phyloP scores from a whole-genome alignment of 1,140 invertebrate species.

The Drosophila bipectinata region DNA sequence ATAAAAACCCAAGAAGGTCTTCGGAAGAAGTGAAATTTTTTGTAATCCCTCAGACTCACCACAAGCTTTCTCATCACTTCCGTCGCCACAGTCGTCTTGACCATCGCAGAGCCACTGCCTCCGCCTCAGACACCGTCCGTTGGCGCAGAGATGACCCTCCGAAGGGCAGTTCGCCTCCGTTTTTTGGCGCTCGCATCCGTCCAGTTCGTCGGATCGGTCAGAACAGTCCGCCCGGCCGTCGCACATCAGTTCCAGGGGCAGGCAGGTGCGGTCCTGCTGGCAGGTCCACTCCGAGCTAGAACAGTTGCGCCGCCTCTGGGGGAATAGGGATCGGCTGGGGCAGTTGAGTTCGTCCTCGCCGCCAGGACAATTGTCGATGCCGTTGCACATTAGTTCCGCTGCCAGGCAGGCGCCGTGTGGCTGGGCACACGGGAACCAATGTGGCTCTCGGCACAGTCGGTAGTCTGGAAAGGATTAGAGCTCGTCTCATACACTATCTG shows the following conservation, averaged over 20 bases:
- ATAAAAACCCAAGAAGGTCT: too few species aligned
- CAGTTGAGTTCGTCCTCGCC: slow-evolving; percentile 84
- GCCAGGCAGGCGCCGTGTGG: slow-evolving; percentile 83
- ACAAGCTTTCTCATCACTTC: slow-evolving; percentile 88
- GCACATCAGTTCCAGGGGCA: slow-evolving; percentile 88
- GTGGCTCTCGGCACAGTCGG: slow-evolving; percentile 72
- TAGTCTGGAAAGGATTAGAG: slow-evolving; percentile 39
- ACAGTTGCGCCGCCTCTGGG: slow-evolving; percentile 75
- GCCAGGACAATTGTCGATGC: slow-evolving; percentile 85
- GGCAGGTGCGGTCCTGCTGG: slow-evolving; percentile 86
- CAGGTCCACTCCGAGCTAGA: slow-evolving; percentile 85
- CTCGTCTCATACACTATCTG: not conserved
- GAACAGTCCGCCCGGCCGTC: slow-evolving; percentile 90
- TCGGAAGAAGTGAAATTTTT: too few species aligned
- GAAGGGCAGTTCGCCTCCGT: slow-evolving; percentile 27
- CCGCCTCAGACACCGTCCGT: slow-evolving; percentile 68
- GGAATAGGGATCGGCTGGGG: slow-evolving; percentile 4
- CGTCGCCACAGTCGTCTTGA: slow-evolving; percentile 87
- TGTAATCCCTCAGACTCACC: slow-evolving; percentile 83
- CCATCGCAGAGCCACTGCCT: slow-evolving; percentile 77
- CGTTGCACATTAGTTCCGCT: slow-evolving; percentile 84
- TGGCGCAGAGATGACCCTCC: slow-evolving; percentile 65
- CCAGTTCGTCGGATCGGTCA: slow-evolving; percentile 90
- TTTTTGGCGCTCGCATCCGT: slow-evolving; percentile 85
- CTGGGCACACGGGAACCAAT: slow-evolving; percentile 78